Percentiles rank a stretch among this genome's conserved stretches.
These are phyloP conservation scores for Tinea trinotella DNA, from an alignment of 2,888 invertebrate species.

Conservation along the genomic window DNA sequence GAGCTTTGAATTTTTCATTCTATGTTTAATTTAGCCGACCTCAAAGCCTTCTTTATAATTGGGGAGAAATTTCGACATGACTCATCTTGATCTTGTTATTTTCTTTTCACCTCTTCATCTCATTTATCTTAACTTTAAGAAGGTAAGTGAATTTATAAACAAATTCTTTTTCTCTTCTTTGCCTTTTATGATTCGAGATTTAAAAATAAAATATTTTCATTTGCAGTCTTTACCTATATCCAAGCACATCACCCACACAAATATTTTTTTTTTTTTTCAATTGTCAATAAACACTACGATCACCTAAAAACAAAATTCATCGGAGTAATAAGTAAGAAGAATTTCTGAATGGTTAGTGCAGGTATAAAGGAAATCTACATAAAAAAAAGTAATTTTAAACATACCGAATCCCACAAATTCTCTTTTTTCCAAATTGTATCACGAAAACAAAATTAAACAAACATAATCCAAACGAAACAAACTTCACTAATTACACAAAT, in stretches of 20 bases:
- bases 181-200: neutral
- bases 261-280: too few relatives aligned
- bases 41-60: slow-evolving; percentile 41
- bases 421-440: slow-evolving; percentile 50
- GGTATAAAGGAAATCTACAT: neutral
- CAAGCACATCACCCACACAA: too few relatives aligned
- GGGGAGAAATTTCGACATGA: slow-evolving; percentile 42
- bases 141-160: neutral
- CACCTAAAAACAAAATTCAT: too few relatives aligned
- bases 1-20: slow-evolving; percentile 51
- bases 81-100: slow-evolving; percentile 30
- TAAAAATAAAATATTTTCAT: too few relatives aligned
- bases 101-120: neutral
- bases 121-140: neutral
- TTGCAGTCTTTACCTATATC: too few relatives aligned
- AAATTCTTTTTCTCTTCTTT: neutral
- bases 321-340: too few relatives aligned
- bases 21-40: slow-evolving; percentile 50
- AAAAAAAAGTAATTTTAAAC: slow-evolving; percentile 22
- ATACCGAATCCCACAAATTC: slow-evolving; percentile 37
- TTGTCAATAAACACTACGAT: too few relatives aligned
- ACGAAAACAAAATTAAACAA: slow-evolving; percentile 51
- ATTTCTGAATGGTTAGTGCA: too few relatives aligned
- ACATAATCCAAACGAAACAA: slow-evolving; percentile 55
- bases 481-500: slow-evolving; percentile 71